Evolutionary conservation across 2,888 invertebrate species (phyloP), one percentile per base, ranked within the genome.

Genomic region (Hirtodrosophila histrioides): DNA sequence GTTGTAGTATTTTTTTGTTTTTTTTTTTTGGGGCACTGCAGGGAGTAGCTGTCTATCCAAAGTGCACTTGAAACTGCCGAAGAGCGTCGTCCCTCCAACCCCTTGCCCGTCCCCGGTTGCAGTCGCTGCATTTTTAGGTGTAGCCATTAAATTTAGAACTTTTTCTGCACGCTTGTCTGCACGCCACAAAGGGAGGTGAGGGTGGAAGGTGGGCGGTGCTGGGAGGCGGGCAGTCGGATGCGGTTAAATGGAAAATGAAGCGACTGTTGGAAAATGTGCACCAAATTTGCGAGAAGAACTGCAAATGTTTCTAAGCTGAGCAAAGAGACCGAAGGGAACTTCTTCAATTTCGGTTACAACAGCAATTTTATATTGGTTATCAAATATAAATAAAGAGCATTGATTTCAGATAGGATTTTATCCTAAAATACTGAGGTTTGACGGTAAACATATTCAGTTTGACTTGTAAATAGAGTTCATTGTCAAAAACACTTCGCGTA

Each of bases 101-200:
- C 27, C 29, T 29, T 6, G 3, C 6, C 0, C 44, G 27, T n/a
- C 29, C 55, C 48, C 77, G 48, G 83, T 66, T 87, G 83, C 86
- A 74, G 75, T 83, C 68, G 71, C 80, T 84, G 86, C 84, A 86
- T 88, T 86, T 86, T 88, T 84, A 84, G 88, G 81, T 83, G 81
- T 86, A 88, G 78, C 84, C 86, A 84, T 88, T 88, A 88, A 88
- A 86, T 84, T 83, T 84, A 84, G 84, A 84, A 84, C 81, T 81
- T 78, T 75, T 76, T 79, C 81, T 87, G 75, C 75, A 86, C 88
- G 84, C 78, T 86, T 86, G 88, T 88, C 84, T 88, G 84, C 88
- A 71, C 88, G 82, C 76, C 56, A 71, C 54, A 60, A 53, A 54
- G 48, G 50, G 41, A 41, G 56, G 53, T 37, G 46, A 31, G 31